Evolutionary conservation across 2,888 invertebrate genomes (phyloP).

Genomic region (Pristionchus arcanus): DNA sequence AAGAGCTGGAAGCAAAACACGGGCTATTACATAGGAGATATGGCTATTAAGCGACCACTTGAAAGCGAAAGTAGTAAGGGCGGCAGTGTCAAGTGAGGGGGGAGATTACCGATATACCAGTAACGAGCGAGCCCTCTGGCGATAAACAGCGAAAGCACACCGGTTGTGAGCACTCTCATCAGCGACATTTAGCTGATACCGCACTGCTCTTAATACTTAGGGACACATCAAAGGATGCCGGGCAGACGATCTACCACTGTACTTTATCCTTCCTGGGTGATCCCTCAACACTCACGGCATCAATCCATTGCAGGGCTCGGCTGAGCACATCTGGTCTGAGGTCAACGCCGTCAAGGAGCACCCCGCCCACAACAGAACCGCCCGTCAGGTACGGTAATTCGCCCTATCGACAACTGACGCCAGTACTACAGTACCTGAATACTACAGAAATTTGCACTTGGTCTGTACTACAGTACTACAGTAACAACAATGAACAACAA

Average conservation of each 20-base stretch:
- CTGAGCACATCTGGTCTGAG: conserved; percentile 72
- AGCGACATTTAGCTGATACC: background rate
- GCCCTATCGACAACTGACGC: conserved; percentile 22
- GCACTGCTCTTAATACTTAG: background rate
- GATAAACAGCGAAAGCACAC: background rate
- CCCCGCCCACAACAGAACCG: conserved; percentile 64
- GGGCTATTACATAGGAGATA: conserved; percentile 12
- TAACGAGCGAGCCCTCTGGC: background rate
- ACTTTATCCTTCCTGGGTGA: too few species aligned
- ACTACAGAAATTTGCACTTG: too few species aligned
- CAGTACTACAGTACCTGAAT: too few species aligned
- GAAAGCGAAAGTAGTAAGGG: conserved; percentile 25
- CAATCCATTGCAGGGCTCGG: conserved; percentile 60
- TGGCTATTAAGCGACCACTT: background rate
- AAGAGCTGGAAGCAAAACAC: background rate
- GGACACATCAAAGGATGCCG: too few species aligned
- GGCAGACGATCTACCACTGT: too few species aligned
- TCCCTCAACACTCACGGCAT: background rate
- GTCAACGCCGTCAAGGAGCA: conserved; percentile 69
- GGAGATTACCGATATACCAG: conserved; percentile 19
- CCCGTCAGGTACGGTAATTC: conserved; percentile 70
- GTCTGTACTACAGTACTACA: too few species aligned
- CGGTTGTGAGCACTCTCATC: background rate
- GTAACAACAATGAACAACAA: too few species aligned
- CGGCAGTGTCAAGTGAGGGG: background rate